Conservation (phyloP, 2,113 vertebrate species). For the Oceanodroma tethys region DNA sequence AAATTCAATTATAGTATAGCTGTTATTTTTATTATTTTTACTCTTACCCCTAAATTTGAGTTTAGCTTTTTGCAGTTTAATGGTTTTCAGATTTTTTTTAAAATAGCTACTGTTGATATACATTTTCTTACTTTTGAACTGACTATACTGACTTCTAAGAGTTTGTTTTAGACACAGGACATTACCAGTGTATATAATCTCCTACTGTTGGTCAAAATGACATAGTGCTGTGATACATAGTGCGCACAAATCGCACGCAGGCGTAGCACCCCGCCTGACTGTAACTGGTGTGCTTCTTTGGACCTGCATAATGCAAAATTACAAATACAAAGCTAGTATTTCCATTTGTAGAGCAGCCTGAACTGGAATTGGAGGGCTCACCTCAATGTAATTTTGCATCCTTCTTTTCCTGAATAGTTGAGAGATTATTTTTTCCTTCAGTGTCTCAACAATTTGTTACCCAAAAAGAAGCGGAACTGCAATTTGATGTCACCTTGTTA, state of each 20-base stretch:
- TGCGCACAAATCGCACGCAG: not conserved
- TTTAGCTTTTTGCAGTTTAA: not conserved
- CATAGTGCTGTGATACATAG: not conserved
- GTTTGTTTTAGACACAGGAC: not conserved
- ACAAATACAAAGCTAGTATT: not conserved
- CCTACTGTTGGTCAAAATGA: not conserved
- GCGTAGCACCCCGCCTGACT: not conserved
- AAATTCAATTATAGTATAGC: not conserved
- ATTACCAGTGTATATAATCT: fast-evolving
- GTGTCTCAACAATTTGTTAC: not conserved
- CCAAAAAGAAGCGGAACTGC: not conserved
- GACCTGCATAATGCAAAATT: not conserved
- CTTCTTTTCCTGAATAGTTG: not conserved
- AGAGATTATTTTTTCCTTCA: not conserved
- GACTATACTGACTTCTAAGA: not conserved
- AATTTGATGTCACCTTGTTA: not conserved
- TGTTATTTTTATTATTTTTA: not conserved
- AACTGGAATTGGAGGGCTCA: not conserved
- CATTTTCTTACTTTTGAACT: not conserved
- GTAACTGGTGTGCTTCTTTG: not conserved
- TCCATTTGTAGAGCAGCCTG: not conserved
- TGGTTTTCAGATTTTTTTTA: not conserved
- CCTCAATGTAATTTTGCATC: not conserved
- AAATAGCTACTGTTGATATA: not conserved
- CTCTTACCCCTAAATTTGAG: not conserved